These are phyloP conservation scores for Parnassius smintheus DNA, from an alignment of 2,888 invertebrate genomes.

Conservation along the genomic window DNA sequence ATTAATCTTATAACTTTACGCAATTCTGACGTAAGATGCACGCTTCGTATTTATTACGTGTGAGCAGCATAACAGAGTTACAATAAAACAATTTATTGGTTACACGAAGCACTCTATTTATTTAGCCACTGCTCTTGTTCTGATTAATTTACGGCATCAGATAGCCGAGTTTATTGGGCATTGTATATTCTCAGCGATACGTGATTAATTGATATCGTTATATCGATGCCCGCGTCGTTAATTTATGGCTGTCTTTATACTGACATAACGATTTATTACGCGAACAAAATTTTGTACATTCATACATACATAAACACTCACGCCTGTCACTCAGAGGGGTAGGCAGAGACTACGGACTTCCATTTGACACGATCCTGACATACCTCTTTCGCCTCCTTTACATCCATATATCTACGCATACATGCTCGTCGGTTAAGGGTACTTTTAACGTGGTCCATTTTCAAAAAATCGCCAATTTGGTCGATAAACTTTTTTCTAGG, in stretches of 20 bases:
- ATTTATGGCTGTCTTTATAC: slow-evolving; percentile 10
- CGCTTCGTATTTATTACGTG: slow-evolving; percentile 3
- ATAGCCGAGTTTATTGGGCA: slow-evolving; percentile 22
- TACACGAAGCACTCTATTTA: slow-evolving; percentile 4
- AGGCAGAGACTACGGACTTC: too few species aligned
- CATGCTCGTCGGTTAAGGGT: too few species aligned
- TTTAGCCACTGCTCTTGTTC: slow-evolving; percentile 15
- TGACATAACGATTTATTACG: not conserved
- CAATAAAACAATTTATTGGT: slow-evolving; percentile 16
- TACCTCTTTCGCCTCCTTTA: too few species aligned
- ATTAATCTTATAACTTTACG: too few species aligned
- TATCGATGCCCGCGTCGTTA: slow-evolving; percentile 19
- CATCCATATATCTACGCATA: too few species aligned
- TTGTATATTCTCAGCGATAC: slow-evolving; percentile 14
- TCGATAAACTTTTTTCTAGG: too few species aligned
- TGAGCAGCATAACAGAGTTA: not conserved
- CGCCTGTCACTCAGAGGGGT: too few species aligned
- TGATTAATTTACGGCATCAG: slow-evolving; percentile 25
- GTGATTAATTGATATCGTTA: slow-evolving; percentile 17
- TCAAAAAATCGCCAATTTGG: too few species aligned
- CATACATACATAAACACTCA: too few species aligned
- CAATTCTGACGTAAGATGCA: too few species aligned
- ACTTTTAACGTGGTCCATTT: too few species aligned
- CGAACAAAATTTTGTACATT: not conserved
- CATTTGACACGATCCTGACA: too few species aligned